Evolutionary conservation across 2,113 vertebrate genomes (phyloP).

Genomic region (Mola mola): DNA sequence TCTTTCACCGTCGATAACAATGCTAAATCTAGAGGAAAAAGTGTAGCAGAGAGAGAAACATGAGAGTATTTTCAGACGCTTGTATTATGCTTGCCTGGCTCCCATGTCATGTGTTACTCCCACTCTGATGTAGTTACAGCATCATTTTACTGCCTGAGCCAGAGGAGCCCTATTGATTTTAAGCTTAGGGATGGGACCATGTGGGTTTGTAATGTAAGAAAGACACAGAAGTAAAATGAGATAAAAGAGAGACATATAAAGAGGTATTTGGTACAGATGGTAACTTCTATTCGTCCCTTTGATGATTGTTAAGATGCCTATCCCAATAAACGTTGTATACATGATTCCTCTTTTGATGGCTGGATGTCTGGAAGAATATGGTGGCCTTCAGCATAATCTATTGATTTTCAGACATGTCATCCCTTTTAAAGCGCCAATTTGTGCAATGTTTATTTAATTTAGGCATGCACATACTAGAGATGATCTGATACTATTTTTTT

Average conservation of each 20-base stretch:
- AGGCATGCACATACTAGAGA: too few relatives aligned
- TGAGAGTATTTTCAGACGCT: slow-evolving; percentile 69
- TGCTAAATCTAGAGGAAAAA: slow-evolving; percentile 86
- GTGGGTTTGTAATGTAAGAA: slow-evolving; percentile 38
- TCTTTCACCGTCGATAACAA: slow-evolving; percentile 92
- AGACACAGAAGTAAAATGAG: background rate
- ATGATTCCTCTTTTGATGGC: background rate
- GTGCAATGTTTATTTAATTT: too few relatives aligned
- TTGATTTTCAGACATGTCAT: too few relatives aligned
- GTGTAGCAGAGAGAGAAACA: slow-evolving; percentile 42
- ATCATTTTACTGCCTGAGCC: slow-evolving; percentile 36
- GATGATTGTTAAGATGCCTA: background rate
- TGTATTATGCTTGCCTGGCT: slow-evolving; percentile 55
- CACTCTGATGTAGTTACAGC: slow-evolving; percentile 50
- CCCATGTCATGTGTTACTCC: slow-evolving; percentile 63
- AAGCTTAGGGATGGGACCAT: slow-evolving; percentile 29
- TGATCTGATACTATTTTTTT: too few relatives aligned
- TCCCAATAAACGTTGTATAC: background rate
- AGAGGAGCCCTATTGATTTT: slow-evolving; percentile 34
- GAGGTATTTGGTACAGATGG: background rate
- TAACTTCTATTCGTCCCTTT: background rate
- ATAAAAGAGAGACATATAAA: background rate
- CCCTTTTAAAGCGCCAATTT: too few relatives aligned
- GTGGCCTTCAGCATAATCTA: background rate
- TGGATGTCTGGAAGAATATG: background rate